Evolutionary conservation across 2,797 vertebrate species (phyloP), one percentile per base, ranked within the genome.

Genomic region (Stomatorhinus walkeri): DNA sequence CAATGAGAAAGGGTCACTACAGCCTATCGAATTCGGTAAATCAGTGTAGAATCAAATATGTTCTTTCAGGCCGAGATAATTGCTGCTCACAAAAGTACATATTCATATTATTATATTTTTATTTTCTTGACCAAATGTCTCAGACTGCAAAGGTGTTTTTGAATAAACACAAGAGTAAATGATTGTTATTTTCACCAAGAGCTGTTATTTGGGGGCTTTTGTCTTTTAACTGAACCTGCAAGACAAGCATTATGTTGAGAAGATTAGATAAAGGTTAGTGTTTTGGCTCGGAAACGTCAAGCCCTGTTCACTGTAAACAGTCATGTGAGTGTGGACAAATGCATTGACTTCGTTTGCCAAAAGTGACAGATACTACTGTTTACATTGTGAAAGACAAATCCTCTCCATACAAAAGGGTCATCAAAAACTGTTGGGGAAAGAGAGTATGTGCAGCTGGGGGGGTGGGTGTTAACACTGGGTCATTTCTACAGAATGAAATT

Each of bases 401-500:
- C 7, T 59, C 48, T 52, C 1, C 19, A 48, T 24, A 46, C 46
- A 49, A 86, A 54, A 56, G 84, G 28, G 49, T 40, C 28, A 84
- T 52, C 12, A 51, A 86, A 86, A 49, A 48, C 24, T 59, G n/a
- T 14, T 9, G 16, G 16, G 52, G n/a, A 59, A 54, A 40, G 3
- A 87, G 43, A 48, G 19, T 89, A 28, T 49, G 8, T 68, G 12
- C 14, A 59, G 79, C 54, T 90, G 16, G 59, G 48, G 48, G 40
- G 56, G 12, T 12, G 4, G 51, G 88, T 89, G 90, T 92, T 89
- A 89, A 91, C 89, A 87, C 87, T 83, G 12, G 88, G 88, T 89
- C 88, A 88, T 36, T 85, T 88, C 54, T 49, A 76, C 79, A 52
- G 52, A 87, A 51, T 85, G n/a, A 48, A 61, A 59, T 46, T 43